Evolutionary conservation across 2,113 vertebrate genomes (phyloP).

Genomic region (Oceanites oceanicus): DNA sequence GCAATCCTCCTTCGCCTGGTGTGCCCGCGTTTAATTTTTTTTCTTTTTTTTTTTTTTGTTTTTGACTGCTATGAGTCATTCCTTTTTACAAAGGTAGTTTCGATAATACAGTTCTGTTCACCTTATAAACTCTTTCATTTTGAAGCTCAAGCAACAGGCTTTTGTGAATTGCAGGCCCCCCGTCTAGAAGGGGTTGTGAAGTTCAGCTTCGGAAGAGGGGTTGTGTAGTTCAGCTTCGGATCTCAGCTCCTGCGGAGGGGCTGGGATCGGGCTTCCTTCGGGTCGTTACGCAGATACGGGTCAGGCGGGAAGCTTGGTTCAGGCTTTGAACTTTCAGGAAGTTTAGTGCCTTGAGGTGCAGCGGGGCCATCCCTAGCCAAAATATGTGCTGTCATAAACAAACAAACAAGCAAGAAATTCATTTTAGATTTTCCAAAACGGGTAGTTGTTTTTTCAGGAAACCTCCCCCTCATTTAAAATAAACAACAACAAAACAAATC

Average conservation of each 20-base stretch:
- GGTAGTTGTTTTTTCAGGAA: neutral
- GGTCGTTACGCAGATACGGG: rapidly evolving
- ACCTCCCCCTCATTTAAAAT: neutral
- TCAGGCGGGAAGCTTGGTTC: neutral
- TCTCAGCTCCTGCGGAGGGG: neutral
- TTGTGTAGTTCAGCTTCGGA: neutral
- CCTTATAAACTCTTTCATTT: neutral
- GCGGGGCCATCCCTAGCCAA: neutral
- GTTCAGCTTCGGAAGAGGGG: neutral
- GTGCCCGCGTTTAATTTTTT: neutral
- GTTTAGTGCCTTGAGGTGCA: neutral
- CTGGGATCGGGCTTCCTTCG: neutral
- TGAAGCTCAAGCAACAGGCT: neutral
- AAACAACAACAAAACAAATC: neutral
- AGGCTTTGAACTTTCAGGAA: neutral
- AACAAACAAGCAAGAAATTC: neutral
- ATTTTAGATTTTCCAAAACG: neutral
- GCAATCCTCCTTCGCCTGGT: neutral
- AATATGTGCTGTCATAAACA: neutral
- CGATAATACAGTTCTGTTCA: neutral
- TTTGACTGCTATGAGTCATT: neutral
- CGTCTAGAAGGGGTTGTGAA: rapidly evolving
- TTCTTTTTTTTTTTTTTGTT: neutral
- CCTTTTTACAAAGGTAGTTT: neutral
- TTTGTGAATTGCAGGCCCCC: neutral